Base-by-base conservation (phyloP, 2,888 invertebrate genomes). In the Cremastobaeus sp. region DNA sequence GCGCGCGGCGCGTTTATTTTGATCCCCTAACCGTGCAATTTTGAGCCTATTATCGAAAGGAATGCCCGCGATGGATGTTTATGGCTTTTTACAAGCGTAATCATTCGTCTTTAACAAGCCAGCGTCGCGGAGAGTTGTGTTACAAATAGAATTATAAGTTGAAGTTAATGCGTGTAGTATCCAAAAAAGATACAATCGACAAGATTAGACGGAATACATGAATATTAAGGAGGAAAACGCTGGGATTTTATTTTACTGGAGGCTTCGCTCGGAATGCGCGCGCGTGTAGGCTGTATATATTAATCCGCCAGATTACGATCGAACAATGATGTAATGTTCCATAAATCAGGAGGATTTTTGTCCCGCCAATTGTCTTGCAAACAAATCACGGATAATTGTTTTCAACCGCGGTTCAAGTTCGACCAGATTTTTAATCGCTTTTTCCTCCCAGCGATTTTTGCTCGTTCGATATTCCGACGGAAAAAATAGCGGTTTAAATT, bases 61-160 rank as follows among this genome's bases (percentile, higher is more conserved):
- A 74, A 74, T 74, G 65, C 65, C 45, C 41, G 47, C 55, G 62
- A 57, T 66, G 62, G 60, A 62, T 71, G 74, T 70, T 75, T 75
- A 70, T 71, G 39, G 74, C 66, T 71, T 75, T 75, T 75, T 75
- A 75, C 71, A 71, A 68, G 68, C 71, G 62, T 71, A 75, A 75
- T 75, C 75, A 71, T 71, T 74, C 74, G 75, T 75, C 75, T 75
- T 71, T 68, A 75, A 71, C 71, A 68, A 70, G 65, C 69, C 45
- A 69, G 28, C 62, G 34, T 68, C 54, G 48, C 41, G 50, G 41
- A 41, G 68, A 57, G 41, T 55, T 57, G 71, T 39, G 70, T 68
- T 71, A 71, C 70, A 75, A 75, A 75, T 75, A 75, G 74, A 74
- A 74, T 70, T 74, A 74, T 66, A 70, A 70, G 70, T 65, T 74